Evolutionary conservation across 2,888 invertebrate genomes (phyloP), one percentile per base, ranked within the genome.

Genomic region (Cantharis rufa): DNA sequence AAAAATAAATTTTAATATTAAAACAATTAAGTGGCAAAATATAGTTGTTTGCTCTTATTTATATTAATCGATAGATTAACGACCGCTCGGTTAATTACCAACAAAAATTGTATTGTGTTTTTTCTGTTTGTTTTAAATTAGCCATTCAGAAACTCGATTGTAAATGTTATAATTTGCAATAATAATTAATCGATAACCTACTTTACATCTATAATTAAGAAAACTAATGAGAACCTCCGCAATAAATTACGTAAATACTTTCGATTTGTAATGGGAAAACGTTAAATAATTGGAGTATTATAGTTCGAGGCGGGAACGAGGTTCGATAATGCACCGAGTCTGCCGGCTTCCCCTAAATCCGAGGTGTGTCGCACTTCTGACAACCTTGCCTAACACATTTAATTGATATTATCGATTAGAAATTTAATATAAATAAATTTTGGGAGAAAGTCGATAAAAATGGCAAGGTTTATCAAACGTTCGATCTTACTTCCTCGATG

Each of bases 191-290:
- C 70, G 71, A 71, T 77, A 77, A 71, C 76, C 76, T 68, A 77
- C 73, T 73, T 76, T 70, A 77, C 64, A 69, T 70, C 48, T 21
- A 77, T 70, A 77, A 77, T 77, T 77, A 77, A 73, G 70, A 66
- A 71, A 64, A 11, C 72, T 72, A 72, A 76, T 48, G 76, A 76
- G 76, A 72, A 76, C 72, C 76, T 69, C 76, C 72, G 48, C 66
- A 76, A 75, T 48, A 48, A 48, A 48, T 48, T 48, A 48, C 48
- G 48, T n/a, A n/a, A 48, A 48, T n/a, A 48, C 48, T 48, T 48
- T 48, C 48, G 9, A n/a, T 48, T 48, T 1, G 48, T 48, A 48
- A 48, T 48, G 48, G 48, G 48, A 48, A 48, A 48, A 48, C 7
- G 7, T n/a, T 48, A 48, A 48, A 68, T 70, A 48, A 68, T 70